Evolutionary conservation across 2,797 vertebrate genomes (phyloP).

Genomic region (Enteromius radiatus): DNA sequence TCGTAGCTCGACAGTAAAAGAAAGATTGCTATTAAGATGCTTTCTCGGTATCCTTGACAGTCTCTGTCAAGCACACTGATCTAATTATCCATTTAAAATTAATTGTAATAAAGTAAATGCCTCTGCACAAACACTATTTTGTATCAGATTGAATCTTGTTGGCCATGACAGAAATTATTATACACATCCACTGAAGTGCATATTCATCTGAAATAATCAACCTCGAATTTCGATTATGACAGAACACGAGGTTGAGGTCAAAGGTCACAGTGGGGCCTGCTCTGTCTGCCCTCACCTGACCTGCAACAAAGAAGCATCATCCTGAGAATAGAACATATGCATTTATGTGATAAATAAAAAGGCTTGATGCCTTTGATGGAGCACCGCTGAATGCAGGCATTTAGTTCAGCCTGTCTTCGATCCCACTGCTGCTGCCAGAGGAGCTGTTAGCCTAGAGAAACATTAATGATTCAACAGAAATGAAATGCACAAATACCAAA

Average conservation of each 20-base stretch:
- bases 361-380: conserved; percentile 45
- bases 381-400: conserved; percentile 44
- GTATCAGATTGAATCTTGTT: conserved; percentile 29
- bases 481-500: conserved; percentile 70
- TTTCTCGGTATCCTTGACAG: conserved; percentile 80
- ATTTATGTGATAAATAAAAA: conserved; percentile 47
- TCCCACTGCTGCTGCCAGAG: conserved; percentile 41
- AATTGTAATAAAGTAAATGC: conserved; percentile 76
- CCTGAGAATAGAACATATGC: conserved; percentile 5
- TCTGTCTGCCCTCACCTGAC: neutral
- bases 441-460: conserved; percentile 57
- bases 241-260: conserved; percentile 32
- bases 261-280: conserved; percentile 22
- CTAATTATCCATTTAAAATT: conserved; percentile 80
- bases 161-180: neutral
- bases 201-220: conserved; percentile 31
- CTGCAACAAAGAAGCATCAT: neutral
- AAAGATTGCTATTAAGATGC: conserved; percentile 78
- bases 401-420: conserved; percentile 40
- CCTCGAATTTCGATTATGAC: neutral
- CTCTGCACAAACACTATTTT: conserved; percentile 59
- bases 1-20: conserved; percentile 71
- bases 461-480: conserved; percentile 72
- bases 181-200: neutral
- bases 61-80: conserved; percentile 80